Base-by-base conservation (phyloP, 2,797 vertebrate genomes). In the Sebastes baramenuke region DNA sequence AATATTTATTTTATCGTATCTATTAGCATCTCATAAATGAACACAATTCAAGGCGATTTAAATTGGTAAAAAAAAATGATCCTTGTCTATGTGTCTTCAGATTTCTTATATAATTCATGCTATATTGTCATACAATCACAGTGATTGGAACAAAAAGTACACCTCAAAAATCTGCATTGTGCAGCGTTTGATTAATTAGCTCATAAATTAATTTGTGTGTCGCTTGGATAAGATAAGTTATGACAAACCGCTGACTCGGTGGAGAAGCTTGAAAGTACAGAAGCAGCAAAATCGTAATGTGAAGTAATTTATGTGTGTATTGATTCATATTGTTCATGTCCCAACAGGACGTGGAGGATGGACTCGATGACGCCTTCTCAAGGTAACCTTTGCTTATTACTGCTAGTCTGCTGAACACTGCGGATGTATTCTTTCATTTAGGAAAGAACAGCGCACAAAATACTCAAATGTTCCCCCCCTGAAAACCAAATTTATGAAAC, bases 271-370 rank as follows among this genome's bases (percentile, higher is more conserved):
- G 61, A 59, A 73, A 3, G 30, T 38, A 65, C 22, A 18, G 49
- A 24, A 75, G 59, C 10, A 68, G 42, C 67, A 27, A 20, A 30
- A 52, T 34, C 76, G 55, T 77, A 24, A 75, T 81, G 32, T 72
- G 2, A 7, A 65, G 55, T 62, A 20, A 56, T 81, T 42, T 34
- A 32, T 68, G 34, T 29, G 0, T 81, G 38, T 78, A 83, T 70
- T 86, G 68, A 92, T 84, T 72, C 6, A 61, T 79, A 22, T 72
- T 89, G 46, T 87, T 80, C 73, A 22, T 87, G 27, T 92, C 61
- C 71, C 79, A 55, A 77, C 90, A 97, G 95, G 97, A 97, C 32
- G 95, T 96, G 81, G 97, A 97, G 59, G 96, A 97, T 75, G 94
- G 95, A 66, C 30, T 96, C 0, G 87, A 95, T 61, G 96, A 97